phyloP scores from a whole-genome alignment of 2,888 invertebrate species.

The Pyralis farinalis region DNA sequence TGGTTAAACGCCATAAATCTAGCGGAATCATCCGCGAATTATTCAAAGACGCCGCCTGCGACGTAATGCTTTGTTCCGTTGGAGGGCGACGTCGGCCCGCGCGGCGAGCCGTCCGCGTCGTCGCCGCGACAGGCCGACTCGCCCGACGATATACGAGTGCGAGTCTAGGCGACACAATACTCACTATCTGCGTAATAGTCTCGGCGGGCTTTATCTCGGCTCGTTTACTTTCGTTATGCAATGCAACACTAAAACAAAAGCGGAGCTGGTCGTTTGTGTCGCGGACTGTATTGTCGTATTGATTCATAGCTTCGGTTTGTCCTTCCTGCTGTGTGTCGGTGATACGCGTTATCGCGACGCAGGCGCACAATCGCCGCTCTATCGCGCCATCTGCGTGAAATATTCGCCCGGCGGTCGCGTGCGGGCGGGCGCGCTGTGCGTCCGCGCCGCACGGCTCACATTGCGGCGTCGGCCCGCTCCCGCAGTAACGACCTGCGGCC shows the following conservation, averaged over 20 bases:
- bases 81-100: slow-evolving; percentile 10
- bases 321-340: slow-evolving; percentile 55
- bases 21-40: slow-evolving; percentile 62
- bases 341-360: slow-evolving; percentile 52
- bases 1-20: slow-evolving; percentile 75
- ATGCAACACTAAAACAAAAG: slow-evolving; percentile 33
- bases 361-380: slow-evolving; percentile 52
- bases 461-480: neutral
- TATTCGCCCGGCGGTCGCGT: slow-evolving; percentile 51
- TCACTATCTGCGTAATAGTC: neutral
- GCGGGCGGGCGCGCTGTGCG: slow-evolving; percentile 30
- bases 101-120: neutral
- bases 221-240: slow-evolving; percentile 31
- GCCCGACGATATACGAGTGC: neutral
- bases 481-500: slow-evolving; percentile 62
- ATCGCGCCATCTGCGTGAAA: slow-evolving; percentile 75
- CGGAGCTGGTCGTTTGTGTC: slow-evolving; percentile 33
- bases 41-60: slow-evolving; percentile 66
- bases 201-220: slow-evolving; percentile 5
- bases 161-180: neutral
- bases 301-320: slow-evolving; percentile 66
- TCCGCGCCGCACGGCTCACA: slow-evolving; percentile 14
- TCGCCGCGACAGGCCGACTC: neutral
- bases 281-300: slow-evolving; percentile 32
- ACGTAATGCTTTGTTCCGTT: slow-evolving; percentile 11